phyloP scores from a whole-genome alignment of 35 echinoderm and acorn worm species.

The Hemicentrotus pulcherrimus region DNA sequence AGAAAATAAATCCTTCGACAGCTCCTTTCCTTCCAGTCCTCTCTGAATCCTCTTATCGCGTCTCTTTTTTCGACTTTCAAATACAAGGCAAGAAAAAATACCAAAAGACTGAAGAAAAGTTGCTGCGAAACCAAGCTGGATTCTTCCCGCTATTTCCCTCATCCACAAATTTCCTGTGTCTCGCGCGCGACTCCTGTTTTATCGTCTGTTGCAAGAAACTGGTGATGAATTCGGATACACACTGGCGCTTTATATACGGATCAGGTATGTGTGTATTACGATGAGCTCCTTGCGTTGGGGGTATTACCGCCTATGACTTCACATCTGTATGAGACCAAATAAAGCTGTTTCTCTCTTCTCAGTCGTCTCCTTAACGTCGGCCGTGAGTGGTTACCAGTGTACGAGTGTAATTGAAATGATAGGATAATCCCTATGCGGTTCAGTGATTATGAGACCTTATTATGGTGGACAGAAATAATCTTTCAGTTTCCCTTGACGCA shows the following conservation, averaged over 20 bases:
- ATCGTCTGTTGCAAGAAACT: background rate
- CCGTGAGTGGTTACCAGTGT: background rate
- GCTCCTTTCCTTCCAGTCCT: background rate
- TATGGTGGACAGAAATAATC: background rate
- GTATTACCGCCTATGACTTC: background rate
- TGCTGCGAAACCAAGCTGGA: background rate
- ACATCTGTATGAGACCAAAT: background rate
- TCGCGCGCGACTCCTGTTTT: background rate
- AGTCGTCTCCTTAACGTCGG: background rate
- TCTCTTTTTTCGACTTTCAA: background rate
- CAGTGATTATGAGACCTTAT: background rate
- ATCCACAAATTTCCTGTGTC: background rate
- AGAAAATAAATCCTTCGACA: conserved; percentile 1
- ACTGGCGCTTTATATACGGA: background rate
- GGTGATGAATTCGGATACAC: background rate
- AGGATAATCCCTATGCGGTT: background rate
- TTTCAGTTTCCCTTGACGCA: background rate
- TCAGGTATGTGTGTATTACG: background rate
- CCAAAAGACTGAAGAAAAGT: background rate
- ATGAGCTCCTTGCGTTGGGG: background rate
- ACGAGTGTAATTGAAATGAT: background rate
- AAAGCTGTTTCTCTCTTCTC: background rate
- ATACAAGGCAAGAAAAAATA: background rate
- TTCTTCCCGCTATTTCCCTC: background rate
- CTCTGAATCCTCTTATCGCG: background rate